Evolutionary conservation across 2,113 vertebrate species (phyloP).

Genomic region (Hiodon tergisus): DNA sequence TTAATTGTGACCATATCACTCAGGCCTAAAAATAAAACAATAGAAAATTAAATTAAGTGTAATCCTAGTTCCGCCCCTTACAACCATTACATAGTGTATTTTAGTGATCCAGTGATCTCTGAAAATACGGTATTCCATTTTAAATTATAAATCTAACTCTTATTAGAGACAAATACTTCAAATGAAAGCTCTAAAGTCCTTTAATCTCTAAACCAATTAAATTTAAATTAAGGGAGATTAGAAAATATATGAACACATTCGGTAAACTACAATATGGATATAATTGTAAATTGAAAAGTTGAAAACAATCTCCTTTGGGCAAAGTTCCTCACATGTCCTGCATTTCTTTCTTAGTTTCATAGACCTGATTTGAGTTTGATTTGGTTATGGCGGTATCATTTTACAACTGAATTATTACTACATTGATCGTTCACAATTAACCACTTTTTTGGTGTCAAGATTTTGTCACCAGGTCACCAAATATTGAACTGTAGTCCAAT

Average conservation of each 20-base stretch:
- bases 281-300: background rate
- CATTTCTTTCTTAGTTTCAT: background rate
- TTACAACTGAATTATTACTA: background rate
- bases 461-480: background rate
- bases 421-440: background rate
- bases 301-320: background rate
- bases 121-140: too few relatives aligned
- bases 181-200: too few relatives aligned
- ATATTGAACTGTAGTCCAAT: background rate
- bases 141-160: too few relatives aligned
- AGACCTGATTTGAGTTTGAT: background rate
- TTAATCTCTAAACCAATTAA: too few relatives aligned
- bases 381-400: background rate
- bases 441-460: background rate
- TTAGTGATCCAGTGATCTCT: too few relatives aligned
- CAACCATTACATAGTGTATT: too few relatives aligned
- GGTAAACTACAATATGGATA: background rate
- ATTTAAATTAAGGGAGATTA: background rate
- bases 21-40: too few relatives aligned
- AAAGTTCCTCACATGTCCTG: background rate
- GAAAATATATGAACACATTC: background rate
- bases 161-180: too few relatives aligned
- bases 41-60: too few relatives aligned
- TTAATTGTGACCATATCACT: too few relatives aligned
- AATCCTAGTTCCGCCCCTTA: too few relatives aligned